Evolutionary conservation across 2,113 vertebrate genomes (phyloP).

Genomic region (Crypturellus undulatus): DNA sequence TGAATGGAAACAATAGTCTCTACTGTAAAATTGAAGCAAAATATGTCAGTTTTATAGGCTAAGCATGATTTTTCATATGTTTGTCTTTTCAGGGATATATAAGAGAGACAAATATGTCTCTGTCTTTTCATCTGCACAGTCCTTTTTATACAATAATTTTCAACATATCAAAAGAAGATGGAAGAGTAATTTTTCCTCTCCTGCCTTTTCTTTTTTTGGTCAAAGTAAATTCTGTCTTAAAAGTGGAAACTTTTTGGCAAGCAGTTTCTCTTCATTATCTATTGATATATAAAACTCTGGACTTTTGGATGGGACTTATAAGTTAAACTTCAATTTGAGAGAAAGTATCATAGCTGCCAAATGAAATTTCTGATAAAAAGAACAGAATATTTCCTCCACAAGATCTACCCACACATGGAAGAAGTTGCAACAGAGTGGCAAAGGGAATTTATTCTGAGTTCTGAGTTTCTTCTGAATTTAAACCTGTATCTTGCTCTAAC

Average conservation of each 20-base stretch:
- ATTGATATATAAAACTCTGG: neutral
- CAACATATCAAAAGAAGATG: too few relatives aligned
- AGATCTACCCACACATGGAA: neutral
- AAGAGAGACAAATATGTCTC: neutral
- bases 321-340: neutral
- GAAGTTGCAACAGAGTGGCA: neutral
- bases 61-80: neutral
- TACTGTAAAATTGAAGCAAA: neutral
- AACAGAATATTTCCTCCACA: neutral
- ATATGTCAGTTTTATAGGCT: neutral
- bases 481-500: neutral
- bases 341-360: too few relatives aligned
- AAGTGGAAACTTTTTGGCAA: neutral
- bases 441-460: neutral
- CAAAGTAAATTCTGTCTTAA: neutral
- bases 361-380: neutral
- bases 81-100: neutral
- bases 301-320: neutral
- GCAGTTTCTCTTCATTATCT: neutral
- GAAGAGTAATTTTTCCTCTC: too few relatives aligned
- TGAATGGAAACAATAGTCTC: neutral
- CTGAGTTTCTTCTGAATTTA: neutral
- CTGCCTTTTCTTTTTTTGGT: too few relatives aligned
- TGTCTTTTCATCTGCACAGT: neutral
- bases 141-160: neutral